Conservation (phyloP, 2,888 invertebrate species). For the Euproctis similis region DNA sequence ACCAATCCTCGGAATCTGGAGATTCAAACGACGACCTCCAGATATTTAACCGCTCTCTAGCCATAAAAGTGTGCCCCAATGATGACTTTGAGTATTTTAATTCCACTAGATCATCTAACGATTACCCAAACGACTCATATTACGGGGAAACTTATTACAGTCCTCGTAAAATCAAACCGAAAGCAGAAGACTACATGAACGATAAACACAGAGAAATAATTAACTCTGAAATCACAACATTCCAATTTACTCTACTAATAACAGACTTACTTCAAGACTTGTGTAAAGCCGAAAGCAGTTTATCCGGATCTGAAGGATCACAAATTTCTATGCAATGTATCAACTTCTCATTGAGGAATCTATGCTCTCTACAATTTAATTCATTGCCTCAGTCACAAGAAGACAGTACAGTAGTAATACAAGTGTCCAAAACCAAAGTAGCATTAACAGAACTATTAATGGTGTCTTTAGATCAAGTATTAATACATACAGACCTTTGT, state of each 20-base stretch:
- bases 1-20: conserved; percentile 60
- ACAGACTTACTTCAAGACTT: conserved; percentile 73
- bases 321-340: conserved; percentile 76
- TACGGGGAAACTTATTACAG: conserved; percentile 45
- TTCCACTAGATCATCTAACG: conserved; percentile 48
- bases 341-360: conserved; percentile 76
- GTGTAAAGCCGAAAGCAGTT: conserved; percentile 68
- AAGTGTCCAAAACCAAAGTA: conserved; percentile 69
- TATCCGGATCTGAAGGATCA: conserved; percentile 69
- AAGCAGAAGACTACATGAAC: conserved; percentile 71
- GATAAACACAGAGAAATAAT: conserved; percentile 70
- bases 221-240: conserved; percentile 65
- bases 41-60: conserved; percentile 64
- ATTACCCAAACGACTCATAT: conserved; percentile 48
- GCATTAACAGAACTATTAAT: conserved; percentile 75
- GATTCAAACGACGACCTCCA: conserved; percentile 71
- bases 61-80: conserved; percentile 72
- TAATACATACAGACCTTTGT: conserved; percentile 68
- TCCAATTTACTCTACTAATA: conserved; percentile 75
- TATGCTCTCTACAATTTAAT: conserved; percentile 77
- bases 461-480: conserved; percentile 73
- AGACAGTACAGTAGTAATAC: conserved; percentile 40
- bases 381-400: conserved; percentile 47
- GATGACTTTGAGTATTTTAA: conserved; percentile 80
- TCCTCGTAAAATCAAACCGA: conserved; percentile 55